Evolutionary conservation across 2,113 vertebrate genomes (phyloP).

Genomic region (Paramormyrops kingsleyae): DNA sequence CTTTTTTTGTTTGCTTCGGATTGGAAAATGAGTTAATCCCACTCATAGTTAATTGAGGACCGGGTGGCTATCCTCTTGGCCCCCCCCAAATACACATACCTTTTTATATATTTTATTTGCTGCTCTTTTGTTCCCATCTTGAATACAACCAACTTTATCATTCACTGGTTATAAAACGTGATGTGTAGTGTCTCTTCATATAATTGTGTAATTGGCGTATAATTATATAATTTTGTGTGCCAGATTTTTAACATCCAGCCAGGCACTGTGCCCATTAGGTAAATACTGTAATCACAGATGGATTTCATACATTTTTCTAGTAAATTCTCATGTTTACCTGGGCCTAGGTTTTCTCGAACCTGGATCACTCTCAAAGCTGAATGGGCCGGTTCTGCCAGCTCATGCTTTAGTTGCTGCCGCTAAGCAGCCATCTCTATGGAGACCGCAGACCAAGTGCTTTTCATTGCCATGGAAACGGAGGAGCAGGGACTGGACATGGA

Average conservation of each 20-base stretch:
- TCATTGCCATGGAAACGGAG: slow-evolving; percentile 42
- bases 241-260: slow-evolving; percentile 5
- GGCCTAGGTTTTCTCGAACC: not conserved
- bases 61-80: not conserved
- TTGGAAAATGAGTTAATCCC: slow-evolving; percentile 2
- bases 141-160: slow-evolving; percentile 7
- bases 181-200: slow-evolving; percentile 16
- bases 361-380: slow-evolving; percentile 23
- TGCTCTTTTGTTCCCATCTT: slow-evolving; percentile 10
- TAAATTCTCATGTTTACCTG: not conserved
- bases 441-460: slow-evolving; percentile 37
- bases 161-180: slow-evolving; percentile 4
- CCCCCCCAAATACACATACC: not conserved
- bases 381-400: slow-evolving; percentile 17
- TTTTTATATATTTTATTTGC: not conserved
- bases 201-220: slow-evolving; percentile 15
- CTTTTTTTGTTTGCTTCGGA: not conserved
- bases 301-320: slow-evolving; percentile 12
- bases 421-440: slow-evolving; percentile 39
- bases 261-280: slow-evolving; percentile 10
- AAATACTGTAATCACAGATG: slow-evolving; percentile 5
- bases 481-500: slow-evolving; percentile 31
- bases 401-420: slow-evolving; percentile 29
- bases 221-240: slow-evolving; percentile 18
- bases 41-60: not conserved